These are phyloP conservation scores for Rhodophaea formosa DNA, from an alignment of 2,888 invertebrate genomes.

Conservation along the genomic window DNA sequence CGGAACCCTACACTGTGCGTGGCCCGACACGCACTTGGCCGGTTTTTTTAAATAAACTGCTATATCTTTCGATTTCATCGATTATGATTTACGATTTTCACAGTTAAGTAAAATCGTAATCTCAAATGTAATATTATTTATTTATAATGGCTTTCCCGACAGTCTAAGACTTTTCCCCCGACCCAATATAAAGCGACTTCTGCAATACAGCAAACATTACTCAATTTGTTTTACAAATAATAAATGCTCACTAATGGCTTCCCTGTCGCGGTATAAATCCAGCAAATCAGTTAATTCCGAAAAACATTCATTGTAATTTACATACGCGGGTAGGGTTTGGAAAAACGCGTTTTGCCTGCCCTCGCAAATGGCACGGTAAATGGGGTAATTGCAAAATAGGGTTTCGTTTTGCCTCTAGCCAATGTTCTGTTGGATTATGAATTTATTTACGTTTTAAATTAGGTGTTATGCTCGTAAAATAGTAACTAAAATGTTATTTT, in stretches of 20 bases:
- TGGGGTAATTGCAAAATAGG: conserved; percentile 46
- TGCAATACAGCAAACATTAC: too few relatives aligned
- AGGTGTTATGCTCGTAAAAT: neutral
- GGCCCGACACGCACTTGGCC: too few relatives aligned
- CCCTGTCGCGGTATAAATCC: conserved; percentile 29
- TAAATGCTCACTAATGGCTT: conserved; percentile 15
- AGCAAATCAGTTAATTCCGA: conserved; percentile 40
- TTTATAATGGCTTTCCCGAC: too few relatives aligned
- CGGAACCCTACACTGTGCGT: too few relatives aligned
- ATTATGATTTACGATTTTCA: too few relatives aligned
- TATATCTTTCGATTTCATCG: too few relatives aligned
- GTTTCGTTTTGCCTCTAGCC: conserved; percentile 28
- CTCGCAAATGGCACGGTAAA: conserved; percentile 44
- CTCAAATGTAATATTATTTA: too few relatives aligned
- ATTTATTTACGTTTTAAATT: conserved; percentile 7
- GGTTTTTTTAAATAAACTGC: too few relatives aligned
- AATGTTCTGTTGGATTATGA: conserved; percentile 4
- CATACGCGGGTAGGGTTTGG: conserved; percentile 36
- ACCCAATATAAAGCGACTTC: too few relatives aligned
- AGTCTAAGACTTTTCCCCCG: too few relatives aligned
- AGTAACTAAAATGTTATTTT: too few relatives aligned
- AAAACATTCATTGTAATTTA: conserved; percentile 41
- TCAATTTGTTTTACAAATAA: conserved; percentile 14
- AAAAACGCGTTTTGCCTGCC: conserved; percentile 43
- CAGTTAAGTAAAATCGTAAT: too few relatives aligned